phyloP scores from a whole-genome alignment of 2,113 vertebrate species.

The Pollimyrus isidori region DNA sequence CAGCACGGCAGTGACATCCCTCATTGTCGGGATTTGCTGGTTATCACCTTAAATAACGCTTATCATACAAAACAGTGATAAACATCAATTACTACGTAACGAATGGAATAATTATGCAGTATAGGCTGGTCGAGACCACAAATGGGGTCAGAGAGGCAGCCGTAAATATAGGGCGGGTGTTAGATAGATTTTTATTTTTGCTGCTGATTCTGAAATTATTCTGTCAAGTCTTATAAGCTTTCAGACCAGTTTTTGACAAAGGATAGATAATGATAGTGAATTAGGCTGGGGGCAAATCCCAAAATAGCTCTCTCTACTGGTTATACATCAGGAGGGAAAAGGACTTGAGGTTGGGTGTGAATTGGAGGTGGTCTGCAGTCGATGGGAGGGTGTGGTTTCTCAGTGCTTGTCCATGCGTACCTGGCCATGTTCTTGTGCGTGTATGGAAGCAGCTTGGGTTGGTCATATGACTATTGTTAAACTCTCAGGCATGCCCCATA shows the following conservation, averaged over 20 bases:
- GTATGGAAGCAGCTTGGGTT: background rate
- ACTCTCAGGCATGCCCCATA: background rate
- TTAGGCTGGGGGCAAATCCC: background rate
- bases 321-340: background rate
- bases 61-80: too few species aligned
- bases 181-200: background rate
- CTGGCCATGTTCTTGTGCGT: constrained; percentile 5
- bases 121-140: background rate
- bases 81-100: background rate
- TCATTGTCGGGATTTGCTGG: background rate
- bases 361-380: background rate
- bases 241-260: background rate
- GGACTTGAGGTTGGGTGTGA: background rate
- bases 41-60: background rate
- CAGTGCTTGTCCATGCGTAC: background rate
- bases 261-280: background rate
- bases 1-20: too few species aligned
- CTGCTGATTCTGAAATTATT: background rate
- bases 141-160: background rate
- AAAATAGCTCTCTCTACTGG: background rate
- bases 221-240: background rate
- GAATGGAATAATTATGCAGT: background rate
- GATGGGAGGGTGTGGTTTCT: background rate
- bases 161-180: background rate
- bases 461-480: background rate